Evolutionary conservation across 2,888 invertebrate species (phyloP), one percentile per base, ranked within the genome.

Genomic region (Ichneumon xanthorius): DNA sequence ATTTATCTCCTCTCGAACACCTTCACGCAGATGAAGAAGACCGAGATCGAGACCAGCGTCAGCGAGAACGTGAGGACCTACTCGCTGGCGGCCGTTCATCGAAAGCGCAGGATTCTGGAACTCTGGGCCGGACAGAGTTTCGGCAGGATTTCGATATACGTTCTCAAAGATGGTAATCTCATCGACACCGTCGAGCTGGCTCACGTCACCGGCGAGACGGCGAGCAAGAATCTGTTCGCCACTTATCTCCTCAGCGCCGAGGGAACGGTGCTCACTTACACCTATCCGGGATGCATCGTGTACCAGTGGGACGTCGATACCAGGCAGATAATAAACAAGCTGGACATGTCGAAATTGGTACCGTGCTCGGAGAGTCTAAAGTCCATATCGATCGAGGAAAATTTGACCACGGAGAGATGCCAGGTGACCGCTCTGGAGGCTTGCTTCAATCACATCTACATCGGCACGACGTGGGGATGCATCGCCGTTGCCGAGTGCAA

Each of bases 381-480:
- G 94, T 98, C 98, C 48, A 98, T 98, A 90, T 97, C 98, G 61
- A 97, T 98, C 86, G 99, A 98, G 92, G 98, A 98, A 90, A 97
- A 97, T 92, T 95, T 98, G 0, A 97, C 96, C 89, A 96, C 96
- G 2, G 96, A 96, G 37, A 96, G 97, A 88, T 97, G 97, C 90
- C 97, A 97, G 94, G 96, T 97, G 91, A 93, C 94, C 82, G 93
- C 93, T 16, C 88, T 94, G 1, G 94, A 94, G 70, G 89, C 92
- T 9, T 93, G 91, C 71, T 89, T 90, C 86, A 93, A 96, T 45
- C 96, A 97, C 90, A 94, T 99, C 58, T 98, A 98, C 93, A 97
- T 98, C 85, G 99, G 99, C 67, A 99, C 99, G 0, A 98, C 98
- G 7, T 98, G 98, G 97, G 99, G 99, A 33, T 98, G 98, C 93